These are phyloP conservation scores for Acinonyx jubatus DNA, from an alignment of 2,113 vertebrate species.

Conservation along the genomic window DNA sequence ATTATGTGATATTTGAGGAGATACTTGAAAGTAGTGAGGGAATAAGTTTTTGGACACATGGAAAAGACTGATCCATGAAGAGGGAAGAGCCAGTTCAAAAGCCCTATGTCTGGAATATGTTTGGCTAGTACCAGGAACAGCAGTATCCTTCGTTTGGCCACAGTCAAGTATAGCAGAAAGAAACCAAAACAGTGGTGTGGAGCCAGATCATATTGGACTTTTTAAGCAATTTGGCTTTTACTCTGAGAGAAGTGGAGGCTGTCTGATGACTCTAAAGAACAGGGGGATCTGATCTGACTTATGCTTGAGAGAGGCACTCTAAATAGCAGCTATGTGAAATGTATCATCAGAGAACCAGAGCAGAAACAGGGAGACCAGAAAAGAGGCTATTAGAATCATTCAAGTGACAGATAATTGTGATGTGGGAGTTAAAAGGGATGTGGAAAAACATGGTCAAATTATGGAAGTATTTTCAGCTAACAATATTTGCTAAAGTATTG, in stretches of 20 bases:
- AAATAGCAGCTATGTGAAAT: neutral
- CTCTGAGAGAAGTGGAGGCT: neutral
- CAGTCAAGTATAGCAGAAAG: neutral
- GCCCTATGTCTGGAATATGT: neutral
- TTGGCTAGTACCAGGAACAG: neutral
- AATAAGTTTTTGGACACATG: neutral
- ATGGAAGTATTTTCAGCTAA: neutral
- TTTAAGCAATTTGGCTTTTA: neutral
- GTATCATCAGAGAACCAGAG: neutral
- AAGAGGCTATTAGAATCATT: neutral
- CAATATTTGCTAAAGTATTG: neutral
- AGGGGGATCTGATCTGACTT: neutral
- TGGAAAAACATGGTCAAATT: neutral
- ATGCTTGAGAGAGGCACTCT: neutral
- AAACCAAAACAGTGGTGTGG: neutral
- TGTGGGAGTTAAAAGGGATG: neutral
- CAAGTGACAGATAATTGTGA: neutral
- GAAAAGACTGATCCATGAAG: neutral
- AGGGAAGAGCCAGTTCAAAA: neutral
- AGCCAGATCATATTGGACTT: neutral
- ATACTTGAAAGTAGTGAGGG: neutral
- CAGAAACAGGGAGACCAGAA: neutral
- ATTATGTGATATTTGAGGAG: neutral
- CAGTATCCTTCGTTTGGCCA: neutral
- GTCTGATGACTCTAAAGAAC: neutral